Evolutionary conservation across 2,113 vertebrate genomes (phyloP).

Genomic region (Tauraco erythrolophus): DNA sequence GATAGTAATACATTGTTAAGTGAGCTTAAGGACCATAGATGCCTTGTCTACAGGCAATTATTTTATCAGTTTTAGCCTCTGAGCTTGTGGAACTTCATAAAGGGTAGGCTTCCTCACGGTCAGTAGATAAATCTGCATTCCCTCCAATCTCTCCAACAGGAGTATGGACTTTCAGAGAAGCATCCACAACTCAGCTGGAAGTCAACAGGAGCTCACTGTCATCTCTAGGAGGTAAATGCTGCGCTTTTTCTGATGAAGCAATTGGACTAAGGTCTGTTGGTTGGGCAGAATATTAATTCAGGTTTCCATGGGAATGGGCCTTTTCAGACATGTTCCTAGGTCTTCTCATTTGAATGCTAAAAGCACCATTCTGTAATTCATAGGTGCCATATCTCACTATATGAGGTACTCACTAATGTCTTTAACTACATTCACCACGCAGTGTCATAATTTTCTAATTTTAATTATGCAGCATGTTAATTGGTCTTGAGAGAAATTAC

Average conservation of each 20-base stretch:
- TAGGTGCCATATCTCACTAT: background rate
- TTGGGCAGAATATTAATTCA: background rate
- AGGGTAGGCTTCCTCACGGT: background rate
- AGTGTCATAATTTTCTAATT: background rate
- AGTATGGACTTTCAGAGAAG: background rate
- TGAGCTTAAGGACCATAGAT: background rate
- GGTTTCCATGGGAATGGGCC: constrained; percentile 2
- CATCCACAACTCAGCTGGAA: background rate
- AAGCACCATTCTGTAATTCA: constrained; percentile 5
- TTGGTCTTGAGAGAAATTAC: background rate
- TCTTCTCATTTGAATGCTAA: background rate
- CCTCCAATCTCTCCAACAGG: background rate
- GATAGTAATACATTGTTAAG: background rate
- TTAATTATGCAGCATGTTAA: background rate
- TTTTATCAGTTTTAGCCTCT: background rate
- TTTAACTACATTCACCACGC: background rate
- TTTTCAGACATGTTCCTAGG: background rate
- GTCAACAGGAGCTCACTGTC: background rate
- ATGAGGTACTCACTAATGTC: background rate
- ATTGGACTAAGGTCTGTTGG: background rate
- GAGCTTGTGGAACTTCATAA: background rate
- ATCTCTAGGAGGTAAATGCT: background rate
- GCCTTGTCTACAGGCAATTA: background rate
- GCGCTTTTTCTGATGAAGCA: background rate
- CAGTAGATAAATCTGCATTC: background rate